Base-by-base conservation (phyloP, 2,797 vertebrate species). In the Sandelia bainsii region DNA sequence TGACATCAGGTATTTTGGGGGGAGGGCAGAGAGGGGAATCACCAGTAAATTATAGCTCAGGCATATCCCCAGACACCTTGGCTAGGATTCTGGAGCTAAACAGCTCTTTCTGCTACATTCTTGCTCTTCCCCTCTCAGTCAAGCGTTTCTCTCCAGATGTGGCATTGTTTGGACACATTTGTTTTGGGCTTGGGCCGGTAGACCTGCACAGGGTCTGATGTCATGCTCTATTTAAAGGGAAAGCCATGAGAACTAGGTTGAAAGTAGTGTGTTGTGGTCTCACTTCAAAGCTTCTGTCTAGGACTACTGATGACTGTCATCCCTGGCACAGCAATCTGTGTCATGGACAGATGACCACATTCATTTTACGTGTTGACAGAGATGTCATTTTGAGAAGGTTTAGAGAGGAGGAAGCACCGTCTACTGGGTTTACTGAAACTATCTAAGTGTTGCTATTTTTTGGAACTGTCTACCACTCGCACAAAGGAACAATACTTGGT, bases 161-260 rank as follows among this genome's bases (percentile, higher is more conserved):
- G 83, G 90, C 91, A 92, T 93, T 95, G 93, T 94, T 94, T 89
- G 72, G 88, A 92, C 82, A 84, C 83, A 87, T 92, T 92, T 92
- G 89, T 91, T 91, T 92, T 88, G 83, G 83, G 89, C 84, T 83
- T 13, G 57, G 66, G 79, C 87, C 77, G 69, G 73, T 86, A 74
- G 87, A 92, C 87, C 90, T 93, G 90, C 64, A 53, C 71, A 71
- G 32, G 63, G 77, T 75, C 87, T 94, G 91, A 95, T 92, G 92
- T 93, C 91, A 93, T 91, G 88, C 87, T 93, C 90, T 93, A 89
- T 93, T 94, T 94, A 90, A 92, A 92, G 90, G 74, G 62, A 84
- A 89, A 91, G 78, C 79, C 90, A 87, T 91, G 87, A 88, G 91
- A 90, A 91, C 83, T 79, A 87, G 75, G 84, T 85, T 82, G 83